phyloP scores from a whole-genome alignment of 2,113 vertebrate genomes.

The Hydropotes inermis region DNA sequence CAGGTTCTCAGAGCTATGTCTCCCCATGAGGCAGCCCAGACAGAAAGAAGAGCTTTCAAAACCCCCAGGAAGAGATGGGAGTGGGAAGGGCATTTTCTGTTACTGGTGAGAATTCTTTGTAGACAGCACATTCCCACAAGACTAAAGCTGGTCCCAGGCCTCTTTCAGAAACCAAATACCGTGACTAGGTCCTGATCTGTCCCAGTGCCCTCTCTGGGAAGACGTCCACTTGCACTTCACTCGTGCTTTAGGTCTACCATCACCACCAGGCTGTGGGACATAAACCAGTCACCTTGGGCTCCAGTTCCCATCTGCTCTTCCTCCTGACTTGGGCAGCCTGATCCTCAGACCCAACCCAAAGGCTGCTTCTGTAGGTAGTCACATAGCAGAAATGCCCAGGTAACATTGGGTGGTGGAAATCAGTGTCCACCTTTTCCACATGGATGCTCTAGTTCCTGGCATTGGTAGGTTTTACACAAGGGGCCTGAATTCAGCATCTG shows the following conservation, averaged over 20 bases:
- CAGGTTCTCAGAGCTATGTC: background rate
- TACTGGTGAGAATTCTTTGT: background rate
- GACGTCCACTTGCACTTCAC: background rate
- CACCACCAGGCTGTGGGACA: background rate
- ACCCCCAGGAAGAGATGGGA: background rate
- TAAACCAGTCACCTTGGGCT: background rate
- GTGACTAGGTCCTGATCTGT: background rate
- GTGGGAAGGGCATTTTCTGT: background rate
- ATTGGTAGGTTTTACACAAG: background rate
- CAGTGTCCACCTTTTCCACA: background rate
- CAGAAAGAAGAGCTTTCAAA: background rate
- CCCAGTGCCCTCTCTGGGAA: background rate
- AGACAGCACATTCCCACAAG: background rate
- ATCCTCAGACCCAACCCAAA: background rate
- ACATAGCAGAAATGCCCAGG: background rate
- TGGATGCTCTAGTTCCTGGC: background rate
- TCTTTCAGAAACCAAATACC: background rate
- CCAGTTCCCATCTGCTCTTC: background rate
- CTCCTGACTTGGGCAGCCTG: background rate
- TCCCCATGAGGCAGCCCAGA: background rate
- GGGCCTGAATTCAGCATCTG: background rate
- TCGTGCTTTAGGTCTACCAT: too few species aligned
- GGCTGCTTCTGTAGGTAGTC: background rate
- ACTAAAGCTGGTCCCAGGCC: background rate
- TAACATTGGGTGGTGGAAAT: background rate